A percentile compares a stretch with the other conserved stretches of the same genome.
Conservation (phyloP, 2,888 invertebrate species). For the Amphipoea oculea region DNA sequence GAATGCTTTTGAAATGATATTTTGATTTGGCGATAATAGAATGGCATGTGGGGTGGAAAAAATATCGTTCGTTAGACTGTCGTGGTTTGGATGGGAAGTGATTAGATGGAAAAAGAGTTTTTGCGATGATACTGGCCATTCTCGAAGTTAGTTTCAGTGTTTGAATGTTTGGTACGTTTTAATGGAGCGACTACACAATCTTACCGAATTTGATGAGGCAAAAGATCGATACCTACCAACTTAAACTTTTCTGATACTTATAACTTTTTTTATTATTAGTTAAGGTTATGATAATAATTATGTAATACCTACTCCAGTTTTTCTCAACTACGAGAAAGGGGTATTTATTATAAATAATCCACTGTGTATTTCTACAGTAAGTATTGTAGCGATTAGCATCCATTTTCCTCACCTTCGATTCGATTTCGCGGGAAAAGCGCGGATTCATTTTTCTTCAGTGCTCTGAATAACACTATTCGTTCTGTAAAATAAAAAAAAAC, state of each 20-base stretch:
- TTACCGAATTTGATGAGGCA: background rate
- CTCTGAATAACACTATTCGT: background rate
- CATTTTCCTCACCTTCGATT: background rate
- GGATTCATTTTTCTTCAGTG: background rate
- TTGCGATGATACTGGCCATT: background rate
- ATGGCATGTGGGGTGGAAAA: constrained; percentile 41
- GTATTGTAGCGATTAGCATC: background rate
- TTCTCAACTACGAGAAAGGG: background rate
- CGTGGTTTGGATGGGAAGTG: background rate
- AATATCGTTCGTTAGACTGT: constrained; percentile 12
- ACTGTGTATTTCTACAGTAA: background rate
- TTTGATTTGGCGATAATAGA: constrained; percentile 49
- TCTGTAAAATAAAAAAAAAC: background rate
- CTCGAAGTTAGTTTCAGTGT: background rate
- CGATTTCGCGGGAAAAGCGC: background rate
- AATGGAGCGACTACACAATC: background rate
- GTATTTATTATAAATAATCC: no score
- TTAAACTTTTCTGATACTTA: no score
- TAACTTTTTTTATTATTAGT: background rate
- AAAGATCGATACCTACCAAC: background rate
- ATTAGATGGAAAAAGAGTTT: background rate
- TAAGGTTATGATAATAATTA: background rate
- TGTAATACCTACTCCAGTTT: background rate
- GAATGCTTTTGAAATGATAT: constrained; percentile 59
- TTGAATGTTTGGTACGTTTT: background rate